Evolutionary conservation across 2,113 vertebrate genomes (phyloP).

Genomic region (Aspiorhynchus laticeps): DNA sequence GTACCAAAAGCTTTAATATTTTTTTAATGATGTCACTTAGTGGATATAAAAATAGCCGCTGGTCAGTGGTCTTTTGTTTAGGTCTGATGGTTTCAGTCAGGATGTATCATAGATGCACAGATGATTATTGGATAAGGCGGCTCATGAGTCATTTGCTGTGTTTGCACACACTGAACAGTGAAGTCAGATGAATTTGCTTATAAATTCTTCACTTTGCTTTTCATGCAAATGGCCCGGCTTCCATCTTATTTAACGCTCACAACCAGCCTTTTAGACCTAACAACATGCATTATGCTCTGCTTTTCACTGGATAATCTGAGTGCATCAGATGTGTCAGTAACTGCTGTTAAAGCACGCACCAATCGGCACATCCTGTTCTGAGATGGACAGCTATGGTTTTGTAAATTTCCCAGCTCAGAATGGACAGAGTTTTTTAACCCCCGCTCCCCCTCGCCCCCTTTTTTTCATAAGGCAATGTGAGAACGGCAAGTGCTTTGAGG

Average conservation of each 20-base stretch:
- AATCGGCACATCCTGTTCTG: slow-evolving; percentile 29
- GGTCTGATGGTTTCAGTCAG: slow-evolving; percentile 24
- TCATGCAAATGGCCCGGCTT: slow-evolving; percentile 14
- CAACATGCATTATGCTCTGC: background rate
- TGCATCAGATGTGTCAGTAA: slow-evolving; percentile 32
- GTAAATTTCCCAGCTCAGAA: slow-evolving; percentile 42
- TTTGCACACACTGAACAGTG: slow-evolving; percentile 7
- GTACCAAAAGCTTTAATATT: background rate
- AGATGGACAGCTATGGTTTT: slow-evolving; percentile 41
- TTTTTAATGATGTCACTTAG: background rate
- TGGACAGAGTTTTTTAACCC: slow-evolving; percentile 50
- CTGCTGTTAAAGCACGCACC: slow-evolving; percentile 24
- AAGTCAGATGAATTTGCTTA: slow-evolving; percentile 19
- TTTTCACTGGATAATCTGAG: slow-evolving; percentile 10
- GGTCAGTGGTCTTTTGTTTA: slow-evolving; percentile 25
- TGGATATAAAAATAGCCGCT: background rate
- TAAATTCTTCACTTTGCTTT: slow-evolving; percentile 15
- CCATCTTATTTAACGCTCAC: background rate
- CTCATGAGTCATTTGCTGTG: background rate
- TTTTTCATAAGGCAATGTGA: slow-evolving; percentile 56
- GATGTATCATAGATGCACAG: slow-evolving; percentile 11
- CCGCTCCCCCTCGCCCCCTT: slow-evolving; percentile 36
- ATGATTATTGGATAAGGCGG: slow-evolving; percentile 30
- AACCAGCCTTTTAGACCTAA: background rate
- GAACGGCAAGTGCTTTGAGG: slow-evolving; percentile 60